Percentiles rank a stretch among this genome's conserved stretches.
phyloP scores from a whole-genome alignment of 2,888 invertebrate genomes.

The Lasioglossum figueresi region DNA sequence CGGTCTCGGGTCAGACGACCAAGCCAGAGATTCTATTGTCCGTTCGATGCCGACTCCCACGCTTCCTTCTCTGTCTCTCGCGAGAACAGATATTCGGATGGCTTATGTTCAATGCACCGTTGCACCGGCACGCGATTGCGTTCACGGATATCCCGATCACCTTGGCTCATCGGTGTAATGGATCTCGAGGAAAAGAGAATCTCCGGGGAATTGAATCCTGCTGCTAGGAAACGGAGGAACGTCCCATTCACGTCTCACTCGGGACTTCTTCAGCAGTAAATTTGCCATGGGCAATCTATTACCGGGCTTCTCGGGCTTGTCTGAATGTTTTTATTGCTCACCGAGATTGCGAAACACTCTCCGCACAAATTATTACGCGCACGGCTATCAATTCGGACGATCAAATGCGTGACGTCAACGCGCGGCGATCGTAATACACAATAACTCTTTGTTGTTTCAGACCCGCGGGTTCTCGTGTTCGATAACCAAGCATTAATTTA shows the following conservation, averaged over 20 bases:
- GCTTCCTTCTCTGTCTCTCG: background rate
- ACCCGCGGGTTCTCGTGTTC: background rate
- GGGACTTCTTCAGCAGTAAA: background rate
- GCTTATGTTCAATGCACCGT: slow-evolving; percentile 45
- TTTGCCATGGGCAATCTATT: slow-evolving; percentile 15
- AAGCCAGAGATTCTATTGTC: slow-evolving; percentile 60
- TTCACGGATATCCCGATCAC: slow-evolving; percentile 46
- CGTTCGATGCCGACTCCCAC: slow-evolving; percentile 43
- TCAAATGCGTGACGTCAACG: background rate
- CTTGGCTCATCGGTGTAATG: slow-evolving; percentile 49
- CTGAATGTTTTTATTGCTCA: background rate
- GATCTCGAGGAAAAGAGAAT: slow-evolving; percentile 23
- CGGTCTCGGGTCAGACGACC: slow-evolving; percentile 42
- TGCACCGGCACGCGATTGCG: slow-evolving; percentile 47
- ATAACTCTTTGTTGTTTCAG: background rate
- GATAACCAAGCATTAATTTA: background rate
- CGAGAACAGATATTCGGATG: slow-evolving; percentile 53
- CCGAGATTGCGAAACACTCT: background rate
- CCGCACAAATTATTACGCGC: background rate
- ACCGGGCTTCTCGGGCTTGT: background rate
- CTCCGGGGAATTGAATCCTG: slow-evolving; percentile 13
- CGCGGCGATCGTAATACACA: background rate
- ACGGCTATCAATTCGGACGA: background rate
- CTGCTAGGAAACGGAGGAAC: background rate
- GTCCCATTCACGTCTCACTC: background rate